Base-by-base conservation (phyloP, 37 sponge, comb jelly and placozoan species). In the Crambe crambe region DNA sequence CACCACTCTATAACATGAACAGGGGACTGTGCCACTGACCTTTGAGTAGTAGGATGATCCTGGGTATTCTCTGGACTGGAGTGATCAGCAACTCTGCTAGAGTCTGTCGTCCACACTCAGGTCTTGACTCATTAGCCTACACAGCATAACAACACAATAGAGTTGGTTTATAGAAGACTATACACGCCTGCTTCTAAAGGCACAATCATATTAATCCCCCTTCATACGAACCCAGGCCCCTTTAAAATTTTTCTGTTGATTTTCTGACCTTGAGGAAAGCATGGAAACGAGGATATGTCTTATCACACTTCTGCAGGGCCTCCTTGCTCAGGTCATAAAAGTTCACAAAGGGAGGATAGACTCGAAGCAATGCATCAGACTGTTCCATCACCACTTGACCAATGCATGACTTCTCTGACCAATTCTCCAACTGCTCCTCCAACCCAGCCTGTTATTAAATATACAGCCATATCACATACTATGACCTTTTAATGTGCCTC, bases 331-430 rank as follows among this genome's bases (percentile, higher is more conserved):
- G 65, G 40, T 96, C 97, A 85, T 87, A 96, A 79, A 90, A 96
- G 75, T 96, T 96, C 47, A 93, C 81, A 63, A 94, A 96, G 1
- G 84, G 91, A 18, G 97, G 97, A 58, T 96, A 96, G 51, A 93
- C 91, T 12, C 73, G 57, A 5, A 87, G 47, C 37, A 96, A 38
- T 6, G 72, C 94, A 20, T 96, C 95, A 43, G 90, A 72, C 91
- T 93, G 91, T 22, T 83, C 61, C 17, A 87, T 25, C 9, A 91
- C 35, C 8, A 83, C 85, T 25, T 64, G 29, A 1, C 92, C 89
- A 37, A 91, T 80, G 62, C 78, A 82, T 0, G 92, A 62, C 1
- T 27, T 35, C 35, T 76, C 80, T 17, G 69, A 74, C 90, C 93
- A 90, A 1, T 71, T 29, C 36, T 70, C 63, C 25, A 90, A 31